Base-by-base conservation (phyloP, 2,113 vertebrate species). In the Accipiter virgatus region DNA sequence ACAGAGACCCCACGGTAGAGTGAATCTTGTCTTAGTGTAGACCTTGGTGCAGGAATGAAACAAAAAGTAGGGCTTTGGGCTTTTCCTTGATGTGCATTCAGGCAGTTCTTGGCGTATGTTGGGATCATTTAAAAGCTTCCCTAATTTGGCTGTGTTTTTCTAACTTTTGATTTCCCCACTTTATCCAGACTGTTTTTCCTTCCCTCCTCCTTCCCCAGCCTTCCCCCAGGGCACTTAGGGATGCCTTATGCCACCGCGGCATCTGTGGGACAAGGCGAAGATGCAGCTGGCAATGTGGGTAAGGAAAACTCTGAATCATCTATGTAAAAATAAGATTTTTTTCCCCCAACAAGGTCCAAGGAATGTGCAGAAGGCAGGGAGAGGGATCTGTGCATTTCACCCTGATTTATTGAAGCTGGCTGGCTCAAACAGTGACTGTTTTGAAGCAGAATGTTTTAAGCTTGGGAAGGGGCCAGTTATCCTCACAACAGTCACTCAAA, bases 1-100 rank as follows among this genome's bases (percentile, higher is more conserved):
- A 2, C 17, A 62, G 61, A 61, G 47, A 43, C 0, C 4, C 12
- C 25, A 18, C 0, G 1, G 21, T 8, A 78, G 29, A 20, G 23
- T 6, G 27, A 71, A 42, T 80, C 38, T 43, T 29, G 25, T 40
- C 32, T 62, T 40, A 34, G 8, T 80, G 27, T 42, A 86, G 34
- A 31, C 31, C 20, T 32, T 66, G 32, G 27, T 6, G 6, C 25
- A 47, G 19, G 26, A 72, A 59, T 45, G 5, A 19, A 42, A 77
- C n/a, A 40, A 45, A 23, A 2, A 62, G 6, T 31, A 63, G 3
- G 7, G 26, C 6, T 83, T 65, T 71, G 45, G 32, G 6, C 15
- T 63, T 86, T 65, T 43, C 27, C n/a, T 88, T 34, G 11, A 12
- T 19, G 27, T 17, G 14, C 6, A 6, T 21, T 38, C 48, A 67